Evolutionary conservation across 2,888 invertebrate species (phyloP).

Genomic region (Drosophila paramelanica): DNA sequence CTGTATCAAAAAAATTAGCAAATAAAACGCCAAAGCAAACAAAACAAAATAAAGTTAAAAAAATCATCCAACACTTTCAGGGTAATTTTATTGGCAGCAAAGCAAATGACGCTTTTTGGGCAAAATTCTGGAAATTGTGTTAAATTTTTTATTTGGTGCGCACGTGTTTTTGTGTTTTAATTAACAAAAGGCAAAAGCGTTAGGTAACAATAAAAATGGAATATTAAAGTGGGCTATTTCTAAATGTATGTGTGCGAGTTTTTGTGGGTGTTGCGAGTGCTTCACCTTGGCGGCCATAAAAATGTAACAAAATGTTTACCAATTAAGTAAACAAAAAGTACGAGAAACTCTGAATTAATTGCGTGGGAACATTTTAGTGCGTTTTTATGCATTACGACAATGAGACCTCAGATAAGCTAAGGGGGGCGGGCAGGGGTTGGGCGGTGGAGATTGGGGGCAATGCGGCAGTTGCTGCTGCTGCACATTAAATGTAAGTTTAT

Average conservation of each 20-base stretch:
- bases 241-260: constrained; percentile 21
- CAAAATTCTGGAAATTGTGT: constrained; percentile 30
- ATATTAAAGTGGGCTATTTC: constrained; percentile 65
- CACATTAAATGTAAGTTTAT: constrained; percentile 69
- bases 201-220: constrained; percentile 75
- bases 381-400: constrained; percentile 77
- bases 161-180: constrained; percentile 82
- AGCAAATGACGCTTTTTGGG: constrained; percentile 22
- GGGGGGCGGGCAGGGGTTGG: neutral
- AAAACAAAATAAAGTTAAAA: neutral
- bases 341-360: constrained; percentile 74
- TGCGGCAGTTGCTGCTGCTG: constrained; percentile 38
- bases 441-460: constrained; percentile 8
- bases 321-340: constrained; percentile 79
- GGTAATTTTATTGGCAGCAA: constrained; percentile 37
- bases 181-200: constrained; percentile 67
- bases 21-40: neutral
- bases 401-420: constrained; percentile 33
- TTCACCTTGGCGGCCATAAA: constrained; percentile 76
- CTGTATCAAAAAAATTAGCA: constrained; percentile 27
- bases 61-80: constrained; percentile 20
- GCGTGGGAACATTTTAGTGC: constrained; percentile 79
- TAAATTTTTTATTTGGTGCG: constrained; percentile 72
- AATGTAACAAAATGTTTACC: constrained; percentile 80
- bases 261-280: constrained; percentile 42